These are phyloP conservation scores for Scytalopus superciliaris DNA, from an alignment of 2,113 vertebrate genomes.

Conservation along the genomic window DNA sequence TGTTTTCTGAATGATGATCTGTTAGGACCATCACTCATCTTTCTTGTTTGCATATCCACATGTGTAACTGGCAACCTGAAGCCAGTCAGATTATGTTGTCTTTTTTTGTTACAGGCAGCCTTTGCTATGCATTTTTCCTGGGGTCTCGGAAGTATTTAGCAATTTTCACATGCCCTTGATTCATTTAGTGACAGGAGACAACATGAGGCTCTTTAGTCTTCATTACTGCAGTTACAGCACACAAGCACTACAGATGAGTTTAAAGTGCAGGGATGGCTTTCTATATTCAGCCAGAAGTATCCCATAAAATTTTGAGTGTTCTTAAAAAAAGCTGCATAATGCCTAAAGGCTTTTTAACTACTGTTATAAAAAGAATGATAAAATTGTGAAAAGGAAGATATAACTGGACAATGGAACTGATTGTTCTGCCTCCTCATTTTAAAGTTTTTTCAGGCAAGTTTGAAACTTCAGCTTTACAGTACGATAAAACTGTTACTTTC, in stretches of 20 bases:
- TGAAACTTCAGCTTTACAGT: not conserved
- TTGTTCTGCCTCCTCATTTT: constrained; percentile 31
- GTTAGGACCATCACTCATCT: not conserved
- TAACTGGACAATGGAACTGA: constrained; percentile 3
- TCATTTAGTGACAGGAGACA: constrained; percentile 17
- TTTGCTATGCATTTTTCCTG: not conserved
- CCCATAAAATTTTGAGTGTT: constrained; percentile 63
- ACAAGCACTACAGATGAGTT: constrained; percentile 46
- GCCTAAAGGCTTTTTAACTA: constrained; percentile 63
- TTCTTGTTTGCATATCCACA: not conserved
- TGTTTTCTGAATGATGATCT: not conserved
- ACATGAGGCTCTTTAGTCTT: constrained; percentile 11
- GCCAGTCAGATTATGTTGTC: not conserved
- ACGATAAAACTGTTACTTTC: not conserved
- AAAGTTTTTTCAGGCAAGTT: constrained; percentile 33
- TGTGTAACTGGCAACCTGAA: not conserved
- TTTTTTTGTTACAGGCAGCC: not conserved
- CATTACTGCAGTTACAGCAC: constrained; percentile 41
- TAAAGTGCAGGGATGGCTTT: constrained; percentile 36
- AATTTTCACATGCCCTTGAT: constrained; percentile 3
- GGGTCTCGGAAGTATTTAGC: not conserved
- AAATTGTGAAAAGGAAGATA: constrained; percentile 25
- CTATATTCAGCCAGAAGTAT: constrained; percentile 56
- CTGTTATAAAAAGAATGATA: constrained; percentile 56
- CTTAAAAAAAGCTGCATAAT: constrained; percentile 42